A percentile compares a stretch with the other conserved stretches of the same genome.
These are phyloP conservation scores for Polymixis flavicincta DNA, from an alignment of 2,888 invertebrate species.

Conservation along the genomic window DNA sequence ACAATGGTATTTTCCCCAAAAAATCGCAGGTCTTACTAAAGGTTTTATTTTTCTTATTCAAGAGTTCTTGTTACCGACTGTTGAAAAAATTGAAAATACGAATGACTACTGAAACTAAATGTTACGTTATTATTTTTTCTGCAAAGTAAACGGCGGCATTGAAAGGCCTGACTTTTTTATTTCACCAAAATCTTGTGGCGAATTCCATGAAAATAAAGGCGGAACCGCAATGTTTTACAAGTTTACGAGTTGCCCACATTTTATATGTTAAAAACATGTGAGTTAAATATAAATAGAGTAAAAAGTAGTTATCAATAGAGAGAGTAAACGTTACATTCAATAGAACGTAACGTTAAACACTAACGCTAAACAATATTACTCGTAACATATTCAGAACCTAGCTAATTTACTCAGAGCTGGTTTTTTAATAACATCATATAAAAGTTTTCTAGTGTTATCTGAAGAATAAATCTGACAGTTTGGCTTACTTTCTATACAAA, in stretches of 20 bases:
- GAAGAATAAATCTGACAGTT: too few relatives aligned
- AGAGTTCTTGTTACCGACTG: slow-evolving; percentile 13
- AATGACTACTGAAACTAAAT: neutral
- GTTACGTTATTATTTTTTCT: slow-evolving; percentile 21
- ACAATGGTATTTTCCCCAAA: slow-evolving; percentile 18
- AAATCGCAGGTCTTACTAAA: slow-evolving; percentile 5
- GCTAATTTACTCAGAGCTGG: too few relatives aligned
- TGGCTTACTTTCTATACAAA: too few relatives aligned
- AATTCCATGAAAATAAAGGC: neutral
- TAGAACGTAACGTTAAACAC: too few relatives aligned
- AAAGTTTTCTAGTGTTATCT: too few relatives aligned
- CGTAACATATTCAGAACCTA: neutral
- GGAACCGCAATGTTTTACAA: slow-evolving; percentile 3
- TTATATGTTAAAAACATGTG: slow-evolving; percentile 1
- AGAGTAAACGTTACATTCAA: neutral
- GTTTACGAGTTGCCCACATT: slow-evolving; percentile 7
- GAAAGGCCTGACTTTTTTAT: slow-evolving; percentile 22
- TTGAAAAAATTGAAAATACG: slow-evolving; percentile 12
- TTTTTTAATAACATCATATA: too few relatives aligned
- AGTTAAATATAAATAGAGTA: slow-evolving; percentile 3
- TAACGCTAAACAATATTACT: too few relatives aligned
- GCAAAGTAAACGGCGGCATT: slow-evolving; percentile 6
- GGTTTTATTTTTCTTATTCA: slow-evolving; percentile 13
- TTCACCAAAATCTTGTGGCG: slow-evolving; percentile 12
- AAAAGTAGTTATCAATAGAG: neutral